These are phyloP conservation scores for Dichetophora obliterata DNA, from an alignment of 2,888 invertebrate genomes.

Conservation along the genomic window DNA sequence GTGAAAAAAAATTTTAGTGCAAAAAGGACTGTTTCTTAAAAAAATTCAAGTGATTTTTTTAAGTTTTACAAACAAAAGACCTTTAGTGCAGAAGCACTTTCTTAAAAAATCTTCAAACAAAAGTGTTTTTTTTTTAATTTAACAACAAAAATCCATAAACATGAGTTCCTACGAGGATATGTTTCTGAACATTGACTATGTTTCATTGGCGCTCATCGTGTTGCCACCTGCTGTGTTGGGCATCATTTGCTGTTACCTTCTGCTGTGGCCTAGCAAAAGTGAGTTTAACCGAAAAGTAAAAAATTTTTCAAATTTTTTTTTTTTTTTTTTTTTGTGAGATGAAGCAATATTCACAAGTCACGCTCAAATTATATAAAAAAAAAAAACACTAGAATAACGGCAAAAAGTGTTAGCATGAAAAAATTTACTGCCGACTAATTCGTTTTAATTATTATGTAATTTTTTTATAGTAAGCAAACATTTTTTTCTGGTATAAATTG, in stretches of 20 bases:
- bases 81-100: not conserved
- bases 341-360: too few relatives aligned
- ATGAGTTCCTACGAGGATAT: conserved; percentile 39
- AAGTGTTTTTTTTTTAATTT: not conserved
- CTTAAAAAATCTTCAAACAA: not conserved
- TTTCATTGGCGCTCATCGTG: conserved; percentile 35
- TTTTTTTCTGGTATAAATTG: too few relatives aligned
- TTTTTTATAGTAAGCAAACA: too few relatives aligned
- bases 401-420: too few relatives aligned
- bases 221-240: conserved; percentile 33
- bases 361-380: too few relatives aligned
- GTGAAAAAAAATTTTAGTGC: not conserved
- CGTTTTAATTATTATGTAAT: too few relatives aligned
- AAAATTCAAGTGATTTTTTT: too few relatives aligned
- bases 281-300: conserved; percentile 15
- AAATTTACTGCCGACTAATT: too few relatives aligned
- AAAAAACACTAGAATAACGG: too few relatives aligned
- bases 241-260: conserved; percentile 39
- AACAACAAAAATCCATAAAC: not conserved
- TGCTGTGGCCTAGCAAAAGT: conserved; percentile 41
- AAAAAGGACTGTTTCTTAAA: not conserved
- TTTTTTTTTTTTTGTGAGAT: too few relatives aligned
- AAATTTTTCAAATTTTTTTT: too few relatives aligned
- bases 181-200: conserved; percentile 40
- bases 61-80: too few relatives aligned